Conservation (phyloP, 1,140 invertebrate species). For the Chrysoperla carnea region DNA sequence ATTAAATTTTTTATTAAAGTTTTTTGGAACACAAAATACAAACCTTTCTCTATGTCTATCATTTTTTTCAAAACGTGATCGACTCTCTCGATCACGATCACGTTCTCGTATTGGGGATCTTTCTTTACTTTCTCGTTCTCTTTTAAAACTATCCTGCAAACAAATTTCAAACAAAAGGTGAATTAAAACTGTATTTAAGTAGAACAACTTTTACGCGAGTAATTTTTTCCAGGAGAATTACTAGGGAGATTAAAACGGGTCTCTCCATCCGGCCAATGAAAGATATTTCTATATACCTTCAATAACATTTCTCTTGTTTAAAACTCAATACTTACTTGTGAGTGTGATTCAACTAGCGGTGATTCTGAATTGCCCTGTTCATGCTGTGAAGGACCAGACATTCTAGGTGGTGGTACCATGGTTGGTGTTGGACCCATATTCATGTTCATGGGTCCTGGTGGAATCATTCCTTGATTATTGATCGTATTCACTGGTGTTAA, state of each 20-base stretch:
- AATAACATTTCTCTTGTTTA: too few relatives aligned
- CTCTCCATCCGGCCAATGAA: too few relatives aligned
- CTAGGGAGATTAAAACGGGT: too few relatives aligned
- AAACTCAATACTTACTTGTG: constrained; percentile 12
- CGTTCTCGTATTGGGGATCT: constrained; percentile 9
- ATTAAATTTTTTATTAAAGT: constrained; percentile 20
- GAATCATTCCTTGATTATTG: constrained; percentile 7
- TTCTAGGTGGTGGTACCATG: constrained; percentile 11
- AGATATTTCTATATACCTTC: too few relatives aligned
- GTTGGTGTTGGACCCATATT: constrained; percentile 23
- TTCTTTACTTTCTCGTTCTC: constrained; percentile 9
- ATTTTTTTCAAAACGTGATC: constrained; percentile 23
- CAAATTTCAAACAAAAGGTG: constrained; percentile 8
- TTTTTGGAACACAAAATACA: too few relatives aligned
- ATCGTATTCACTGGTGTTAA: constrained; percentile 10
- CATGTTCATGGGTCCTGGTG: constrained; percentile 18
- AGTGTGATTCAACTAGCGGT: constrained; percentile 11
- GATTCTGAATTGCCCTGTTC: constrained; percentile 14
- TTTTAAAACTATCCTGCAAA: constrained; percentile 6
- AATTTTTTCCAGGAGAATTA: too few relatives aligned
- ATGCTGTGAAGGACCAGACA: constrained; percentile 17
- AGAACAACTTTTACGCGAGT: constrained; percentile 22
- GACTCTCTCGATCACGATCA: constrained; percentile 23
- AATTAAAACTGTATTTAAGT: constrained; percentile 23
- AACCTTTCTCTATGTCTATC: constrained; percentile 21